Base-by-base conservation (phyloP, 2,888 invertebrate species). In the Phyllotreta cruciferae region DNA sequence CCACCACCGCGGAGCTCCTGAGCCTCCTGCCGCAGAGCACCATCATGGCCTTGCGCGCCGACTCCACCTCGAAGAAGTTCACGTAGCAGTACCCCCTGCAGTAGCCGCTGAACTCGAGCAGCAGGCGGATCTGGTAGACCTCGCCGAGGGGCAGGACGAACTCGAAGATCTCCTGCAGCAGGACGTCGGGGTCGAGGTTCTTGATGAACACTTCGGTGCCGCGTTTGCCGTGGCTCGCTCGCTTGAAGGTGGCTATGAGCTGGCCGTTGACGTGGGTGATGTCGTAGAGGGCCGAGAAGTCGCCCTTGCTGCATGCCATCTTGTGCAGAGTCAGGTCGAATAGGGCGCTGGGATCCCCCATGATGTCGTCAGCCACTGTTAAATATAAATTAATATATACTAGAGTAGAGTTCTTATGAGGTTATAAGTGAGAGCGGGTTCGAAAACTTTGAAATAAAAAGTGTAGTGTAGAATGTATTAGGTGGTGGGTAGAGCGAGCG, bases 101-200 rank as follows among this genome's bases (percentile, higher is more conserved):
- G 0, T 85, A 85, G 0, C 92, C 92, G 0, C 87, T 88, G 74
- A 90, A 91, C 71, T 91, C 90, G 86, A 93, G 89, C 91, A 93
- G 91, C 2, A 93, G 80, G 0, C 94, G 82, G 70, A 93, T 81
- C 74, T 91, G 88, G 77, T 90, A 89, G 45, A 93, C 85, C 42
- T 82, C 83, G 0, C 92, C 92, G 5, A 86, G 81, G 39, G 73
- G 82, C 0, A 85, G 80, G 67, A 93, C 87, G 1, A 92, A 76
- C 0, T 91, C 90, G 38, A 90, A 85, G 38, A 93, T 81, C 68
- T 88, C 91, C 69, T 91, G 89, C 77, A 93, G 91, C 73, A 85
- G 90, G 66, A 88, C 85, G 73, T 92, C 88, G 6, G 90, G 80
- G 0, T 93, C 93, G 0, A 93, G 81, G 73, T 89, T 90, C 0